Conservation (phyloP, 2,888 invertebrate species). For the Petrophora chlorosata region DNA sequence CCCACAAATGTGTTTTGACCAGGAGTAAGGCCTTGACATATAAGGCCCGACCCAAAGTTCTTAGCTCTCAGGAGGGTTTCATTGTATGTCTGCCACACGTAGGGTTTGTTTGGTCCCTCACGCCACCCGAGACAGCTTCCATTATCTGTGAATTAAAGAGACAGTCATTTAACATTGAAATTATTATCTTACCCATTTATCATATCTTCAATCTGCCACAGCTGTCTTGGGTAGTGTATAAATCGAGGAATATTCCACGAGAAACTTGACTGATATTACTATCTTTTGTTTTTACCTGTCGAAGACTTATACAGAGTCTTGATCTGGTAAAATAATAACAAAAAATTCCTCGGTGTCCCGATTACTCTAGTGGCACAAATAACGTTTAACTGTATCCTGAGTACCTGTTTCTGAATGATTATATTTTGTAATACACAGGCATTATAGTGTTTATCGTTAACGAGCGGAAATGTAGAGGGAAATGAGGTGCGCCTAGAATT, state of each 20-base stretch:
- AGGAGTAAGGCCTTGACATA: conserved; percentile 90
- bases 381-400: conserved; percentile 66
- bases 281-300: conserved; percentile 46
- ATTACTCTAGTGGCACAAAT: conserved; percentile 65
- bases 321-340: conserved; percentile 37
- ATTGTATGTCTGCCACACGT: conserved; percentile 96
- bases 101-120: conserved; percentile 92
- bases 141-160: conserved; percentile 85
- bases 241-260: conserved; percentile 55
- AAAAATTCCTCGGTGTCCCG: conserved; percentile 45
- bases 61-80: conserved; percentile 95
- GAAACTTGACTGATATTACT: conserved; percentile 42
- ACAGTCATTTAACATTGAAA: conserved; percentile 39
- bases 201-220: conserved; percentile 50
- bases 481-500: conserved; percentile 59
- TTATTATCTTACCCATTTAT: conserved; percentile 47
- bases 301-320: conserved; percentile 37
- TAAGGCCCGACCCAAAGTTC: conserved; percentile 95
- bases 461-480: conserved; percentile 68
- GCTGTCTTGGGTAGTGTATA: conserved; percentile 34
- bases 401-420: conserved; percentile 63
- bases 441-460: conserved; percentile 71
- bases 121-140: conserved; percentile 96
- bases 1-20: conserved; percentile 93
- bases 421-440: conserved; percentile 67